Evolutionary conservation across 2,797 vertebrate genomes (phyloP).

Genomic region (Sitta carolinensis): DNA sequence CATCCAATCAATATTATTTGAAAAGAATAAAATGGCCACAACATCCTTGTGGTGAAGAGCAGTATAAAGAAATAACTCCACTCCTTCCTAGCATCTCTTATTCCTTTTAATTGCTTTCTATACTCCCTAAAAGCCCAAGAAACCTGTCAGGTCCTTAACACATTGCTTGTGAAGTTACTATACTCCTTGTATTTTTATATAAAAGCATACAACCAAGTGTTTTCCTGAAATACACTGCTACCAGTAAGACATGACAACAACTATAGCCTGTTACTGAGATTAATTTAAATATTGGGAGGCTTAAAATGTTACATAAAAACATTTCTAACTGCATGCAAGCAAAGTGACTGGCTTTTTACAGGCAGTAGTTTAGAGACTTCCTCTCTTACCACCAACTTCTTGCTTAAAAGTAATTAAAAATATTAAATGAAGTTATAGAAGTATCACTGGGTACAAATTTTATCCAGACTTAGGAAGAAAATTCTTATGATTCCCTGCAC

Average conservation of each 20-base stretch:
- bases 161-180: background rate
- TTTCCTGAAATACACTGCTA: background rate
- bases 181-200: background rate
- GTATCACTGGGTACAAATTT: background rate
- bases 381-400: background rate
- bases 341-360: background rate
- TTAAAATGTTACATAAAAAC: background rate
- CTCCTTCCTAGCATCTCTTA: background rate
- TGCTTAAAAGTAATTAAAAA: background rate
- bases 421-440: background rate
- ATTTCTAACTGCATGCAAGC: background rate
- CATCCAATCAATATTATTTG: background rate
- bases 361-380: background rate
- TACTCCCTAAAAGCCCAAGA: background rate
- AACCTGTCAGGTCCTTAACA: background rate
- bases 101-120: background rate
- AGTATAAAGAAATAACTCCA: background rate
- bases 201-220: background rate
- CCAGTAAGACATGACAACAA: background rate
- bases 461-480: background rate
- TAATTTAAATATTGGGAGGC: background rate
- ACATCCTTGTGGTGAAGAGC: background rate
- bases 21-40: background rate
- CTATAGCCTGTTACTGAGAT: background rate
- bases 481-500: background rate